These are phyloP conservation scores for Adelognathus sp. DNA, from an alignment of 2,888 invertebrate species.

Conservation along the genomic window DNA sequence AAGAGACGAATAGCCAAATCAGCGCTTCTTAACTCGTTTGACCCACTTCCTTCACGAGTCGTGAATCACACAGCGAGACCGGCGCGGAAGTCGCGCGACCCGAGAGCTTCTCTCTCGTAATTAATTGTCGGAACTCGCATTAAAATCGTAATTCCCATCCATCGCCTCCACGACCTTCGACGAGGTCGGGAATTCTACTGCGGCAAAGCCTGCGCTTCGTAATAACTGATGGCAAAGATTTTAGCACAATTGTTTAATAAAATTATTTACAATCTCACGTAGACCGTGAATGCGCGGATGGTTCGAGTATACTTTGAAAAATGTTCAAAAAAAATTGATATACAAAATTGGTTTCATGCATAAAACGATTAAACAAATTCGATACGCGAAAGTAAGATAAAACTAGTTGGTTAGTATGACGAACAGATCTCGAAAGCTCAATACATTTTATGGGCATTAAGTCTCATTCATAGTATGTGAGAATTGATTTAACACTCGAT, in stretches of 20 bases:
- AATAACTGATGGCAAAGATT: background rate
- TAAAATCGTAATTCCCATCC: background rate
- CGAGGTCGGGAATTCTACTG: background rate
- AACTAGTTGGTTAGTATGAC: too few relatives aligned
- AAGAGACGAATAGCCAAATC: conserved; percentile 9
- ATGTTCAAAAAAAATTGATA: too few relatives aligned
- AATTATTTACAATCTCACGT: background rate
- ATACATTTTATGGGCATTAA: too few relatives aligned
- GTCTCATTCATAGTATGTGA: too few relatives aligned
- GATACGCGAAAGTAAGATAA: too few relatives aligned
- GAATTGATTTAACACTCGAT: too few relatives aligned
- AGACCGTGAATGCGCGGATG: background rate
- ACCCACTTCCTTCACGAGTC: conserved; percentile 18
- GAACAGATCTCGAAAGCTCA: too few relatives aligned
- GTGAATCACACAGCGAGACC: background rate
- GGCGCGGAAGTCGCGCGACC: background rate
- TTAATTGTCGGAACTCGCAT: background rate
- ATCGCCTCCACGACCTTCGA: too few relatives aligned
- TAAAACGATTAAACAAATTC: too few relatives aligned
- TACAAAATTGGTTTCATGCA: too few relatives aligned
- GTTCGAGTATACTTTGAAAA: too few relatives aligned
- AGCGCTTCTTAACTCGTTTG: conserved; percentile 21
- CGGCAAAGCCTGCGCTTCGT: background rate
- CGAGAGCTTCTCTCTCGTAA: background rate
- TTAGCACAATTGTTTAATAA: background rate